Evolutionary conservation across 2,797 vertebrate species (phyloP).

Genomic region (Neosilurus hyrtlii): DNA sequence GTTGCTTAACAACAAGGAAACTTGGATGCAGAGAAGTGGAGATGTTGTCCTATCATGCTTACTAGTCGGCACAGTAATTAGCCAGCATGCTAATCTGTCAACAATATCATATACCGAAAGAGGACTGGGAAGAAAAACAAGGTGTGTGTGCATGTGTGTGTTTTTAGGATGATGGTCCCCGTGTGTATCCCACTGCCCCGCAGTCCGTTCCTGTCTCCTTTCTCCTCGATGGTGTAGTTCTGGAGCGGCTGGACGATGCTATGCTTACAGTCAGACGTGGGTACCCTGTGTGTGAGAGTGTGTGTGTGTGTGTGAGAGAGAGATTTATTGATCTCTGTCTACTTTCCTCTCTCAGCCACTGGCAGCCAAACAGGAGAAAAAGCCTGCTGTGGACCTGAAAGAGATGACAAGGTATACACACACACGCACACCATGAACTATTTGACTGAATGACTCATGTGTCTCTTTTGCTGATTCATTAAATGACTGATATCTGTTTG

Average conservation of each 20-base stretch:
- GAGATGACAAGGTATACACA: constrained; percentile 60
- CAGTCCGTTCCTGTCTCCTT: constrained; percentile 82
- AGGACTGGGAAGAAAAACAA: not conserved
- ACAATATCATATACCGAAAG: not conserved
- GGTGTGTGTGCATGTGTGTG: not conserved
- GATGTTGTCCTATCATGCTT: not conserved
- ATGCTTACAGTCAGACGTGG: constrained; percentile 83
- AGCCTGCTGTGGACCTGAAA: constrained; percentile 47
- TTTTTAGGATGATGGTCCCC: constrained; percentile 85
- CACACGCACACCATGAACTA: not conserved
- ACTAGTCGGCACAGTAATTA: not conserved
- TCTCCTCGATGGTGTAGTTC: constrained; percentile 76
- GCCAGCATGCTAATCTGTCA: not conserved
- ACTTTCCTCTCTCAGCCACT: constrained; percentile 24
- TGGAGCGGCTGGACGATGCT: constrained; percentile 84
- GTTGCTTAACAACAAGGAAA: not conserved
- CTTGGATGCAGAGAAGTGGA: no score
- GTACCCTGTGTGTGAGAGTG: constrained; percentile 34
- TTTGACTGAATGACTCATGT: not conserved
- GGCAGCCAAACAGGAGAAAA: constrained; percentile 38
- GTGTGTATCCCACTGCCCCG: constrained; percentile 86
- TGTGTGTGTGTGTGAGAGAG: not conserved
- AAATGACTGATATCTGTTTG: not conserved
- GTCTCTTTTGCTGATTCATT: not conserved
- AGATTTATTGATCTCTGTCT: not conserved